Percentiles rank a stretch among this genome's conserved stretches.
Evolutionary conservation across 2,888 invertebrate genomes (phyloP).

Genomic region (Tromatobia lineatoria): DNA sequence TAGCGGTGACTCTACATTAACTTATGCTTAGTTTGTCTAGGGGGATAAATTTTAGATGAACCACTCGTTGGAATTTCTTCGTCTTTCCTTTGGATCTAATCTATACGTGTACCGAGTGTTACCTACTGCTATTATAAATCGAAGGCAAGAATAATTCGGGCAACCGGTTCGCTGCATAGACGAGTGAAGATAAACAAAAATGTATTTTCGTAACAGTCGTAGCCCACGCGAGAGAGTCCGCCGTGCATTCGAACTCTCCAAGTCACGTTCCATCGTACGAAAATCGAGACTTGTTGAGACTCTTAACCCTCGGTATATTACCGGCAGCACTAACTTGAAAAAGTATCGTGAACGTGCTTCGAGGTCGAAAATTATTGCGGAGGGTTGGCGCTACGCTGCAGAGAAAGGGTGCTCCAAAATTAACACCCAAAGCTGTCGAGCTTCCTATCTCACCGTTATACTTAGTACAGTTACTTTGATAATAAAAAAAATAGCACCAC

Average conservation of each 20-base stretch:
- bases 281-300: conserved; percentile 73
- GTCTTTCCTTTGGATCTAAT: not conserved
- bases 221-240: not conserved
- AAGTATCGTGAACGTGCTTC: conserved; percentile 71
- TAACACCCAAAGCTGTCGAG: conserved; percentile 12
- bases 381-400: not conserved
- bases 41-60: no score
- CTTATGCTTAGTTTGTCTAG: no score
- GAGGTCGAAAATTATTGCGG: conserved; percentile 55
- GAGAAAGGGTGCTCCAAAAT: conserved; percentile 54
- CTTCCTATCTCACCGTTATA: not conserved
- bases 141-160: conserved; percentile 59
- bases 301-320: conserved; percentile 58
- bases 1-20: no score
- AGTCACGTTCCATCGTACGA: conserved; percentile 73
- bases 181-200: conserved; percentile 70
- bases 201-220: conserved; percentile 71
- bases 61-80: no score
- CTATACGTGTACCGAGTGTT: not conserved
- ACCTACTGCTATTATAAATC: conserved; percentile 39
- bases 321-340: conserved; percentile 56
- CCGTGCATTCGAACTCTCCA: conserved; percentile 55
- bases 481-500: not conserved
- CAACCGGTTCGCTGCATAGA: conserved; percentile 53
- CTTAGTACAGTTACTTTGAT: not conserved